A percentile compares a stretch with the other conserved stretches of the same genome.
Conservation (phyloP, 1,140 invertebrate genomes). For the Drosophila takahashii region DNA sequence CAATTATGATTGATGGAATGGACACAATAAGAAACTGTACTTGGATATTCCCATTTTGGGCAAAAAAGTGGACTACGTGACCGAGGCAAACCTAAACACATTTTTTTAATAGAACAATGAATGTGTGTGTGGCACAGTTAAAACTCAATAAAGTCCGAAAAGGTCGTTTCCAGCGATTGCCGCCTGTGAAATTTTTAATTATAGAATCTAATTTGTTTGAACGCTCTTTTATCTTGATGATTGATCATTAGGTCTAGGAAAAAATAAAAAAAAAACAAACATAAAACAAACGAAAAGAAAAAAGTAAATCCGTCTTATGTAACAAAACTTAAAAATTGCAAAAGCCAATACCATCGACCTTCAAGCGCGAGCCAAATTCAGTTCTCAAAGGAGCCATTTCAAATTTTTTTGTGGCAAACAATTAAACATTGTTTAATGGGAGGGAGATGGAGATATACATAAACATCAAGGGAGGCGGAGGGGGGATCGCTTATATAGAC, state of each 20-base stretch:
- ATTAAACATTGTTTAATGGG: slow-evolving; percentile 57
- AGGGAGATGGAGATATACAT: neutral
- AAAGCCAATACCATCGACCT: slow-evolving; percentile 67
- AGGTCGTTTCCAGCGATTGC: slow-evolving; percentile 52
- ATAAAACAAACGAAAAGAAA: slow-evolving; percentile 46
- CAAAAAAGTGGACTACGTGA: slow-evolving; percentile 68
- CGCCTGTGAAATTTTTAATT: slow-evolving; percentile 70
- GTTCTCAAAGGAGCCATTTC: slow-evolving; percentile 68
- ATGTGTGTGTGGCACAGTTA: slow-evolving; percentile 43
- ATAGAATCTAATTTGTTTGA: slow-evolving; percentile 78
- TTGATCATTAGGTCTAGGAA: slow-evolving; percentile 69
- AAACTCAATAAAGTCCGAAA: slow-evolving; percentile 36
- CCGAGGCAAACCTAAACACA: slow-evolving; percentile 41
- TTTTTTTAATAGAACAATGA: slow-evolving; percentile 68
- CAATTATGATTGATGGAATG: slow-evolving; percentile 62
- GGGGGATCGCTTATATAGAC: slow-evolving; percentile 17
- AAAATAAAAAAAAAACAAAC: slow-evolving; percentile 23
- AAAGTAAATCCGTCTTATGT: slow-evolving; percentile 78
- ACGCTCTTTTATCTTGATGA: slow-evolving; percentile 65
- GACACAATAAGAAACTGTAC: slow-evolving; percentile 45
- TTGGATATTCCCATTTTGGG: slow-evolving; percentile 38
- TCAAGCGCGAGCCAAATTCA: slow-evolving; percentile 35
- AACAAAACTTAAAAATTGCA: slow-evolving; percentile 76
- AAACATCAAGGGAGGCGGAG: neutral
- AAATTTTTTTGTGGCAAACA: slow-evolving; percentile 49